A percentile compares a stretch with the other conserved stretches of the same genome.
phyloP scores from a whole-genome alignment of 2,888 invertebrate species.

The Teleiodes luculella region DNA sequence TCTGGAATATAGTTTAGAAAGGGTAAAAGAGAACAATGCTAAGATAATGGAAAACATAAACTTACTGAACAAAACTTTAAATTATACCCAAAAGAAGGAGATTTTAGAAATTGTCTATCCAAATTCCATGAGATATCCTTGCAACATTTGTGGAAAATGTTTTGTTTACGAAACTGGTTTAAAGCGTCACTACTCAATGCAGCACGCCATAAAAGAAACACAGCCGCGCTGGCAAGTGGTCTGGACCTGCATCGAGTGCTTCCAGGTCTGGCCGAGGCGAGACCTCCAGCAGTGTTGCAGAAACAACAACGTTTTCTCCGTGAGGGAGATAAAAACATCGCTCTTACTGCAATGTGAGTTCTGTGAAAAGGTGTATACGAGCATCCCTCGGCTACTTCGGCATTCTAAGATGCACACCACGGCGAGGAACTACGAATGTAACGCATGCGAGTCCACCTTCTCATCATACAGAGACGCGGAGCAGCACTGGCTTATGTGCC shows the following conservation, averaged over 20 bases:
- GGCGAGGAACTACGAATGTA: slow-evolving; percentile 83
- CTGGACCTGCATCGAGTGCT: slow-evolving; percentile 72
- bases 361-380: slow-evolving; percentile 70
- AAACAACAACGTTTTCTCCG: slow-evolving; percentile 37
- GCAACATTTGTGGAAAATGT: slow-evolving; percentile 65
- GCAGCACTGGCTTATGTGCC: slow-evolving; percentile 63
- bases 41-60: slow-evolving; percentile 72
- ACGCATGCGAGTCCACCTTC: slow-evolving; percentile 64
- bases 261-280: slow-evolving; percentile 69
- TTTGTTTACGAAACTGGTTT: slow-evolving; percentile 71
- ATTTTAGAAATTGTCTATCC: slow-evolving; percentile 52
- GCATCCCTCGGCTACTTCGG: slow-evolving; percentile 61
- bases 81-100: slow-evolving; percentile 69
- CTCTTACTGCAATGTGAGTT: slow-evolving; percentile 69
- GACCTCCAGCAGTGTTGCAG: slow-evolving; percentile 59
- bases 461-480: slow-evolving; percentile 59
- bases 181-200: slow-evolving; percentile 57
- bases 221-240: slow-evolving; percentile 69
- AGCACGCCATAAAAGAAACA: slow-evolving; percentile 50
- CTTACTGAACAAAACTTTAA: slow-evolving; percentile 63
- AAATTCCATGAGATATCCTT: slow-evolving; percentile 56
- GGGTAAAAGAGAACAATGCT: slow-evolving; percentile 70
- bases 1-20: slow-evolving; percentile 65
- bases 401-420: slow-evolving; percentile 78
- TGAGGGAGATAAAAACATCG: slow-evolving; percentile 68